Evolutionary conservation across 2,888 invertebrate species (phyloP).

Genomic region (Melolontha melolontha): DNA sequence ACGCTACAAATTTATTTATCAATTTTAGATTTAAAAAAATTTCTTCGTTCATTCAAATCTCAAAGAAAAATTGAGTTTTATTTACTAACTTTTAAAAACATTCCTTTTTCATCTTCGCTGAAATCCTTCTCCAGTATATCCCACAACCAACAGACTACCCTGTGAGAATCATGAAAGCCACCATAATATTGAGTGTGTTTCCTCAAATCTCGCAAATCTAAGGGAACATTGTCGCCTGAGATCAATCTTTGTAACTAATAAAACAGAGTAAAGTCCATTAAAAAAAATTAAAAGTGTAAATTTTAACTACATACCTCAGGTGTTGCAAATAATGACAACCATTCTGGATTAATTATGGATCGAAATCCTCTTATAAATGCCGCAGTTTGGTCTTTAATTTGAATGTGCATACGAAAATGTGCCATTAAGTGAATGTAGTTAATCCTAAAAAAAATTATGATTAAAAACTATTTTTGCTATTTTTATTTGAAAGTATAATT

Average conservation of each 20-base stretch:
- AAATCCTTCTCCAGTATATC: conserved; percentile 97
- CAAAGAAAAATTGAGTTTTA: background rate
- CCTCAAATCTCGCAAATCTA: conserved; percentile 88
- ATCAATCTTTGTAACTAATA: conserved; percentile 89
- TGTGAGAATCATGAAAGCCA: conserved; percentile 97
- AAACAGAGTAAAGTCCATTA: conserved; percentile 39
- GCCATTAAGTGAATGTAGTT: conserved; percentile 99
- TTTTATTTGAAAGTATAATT: background rate
- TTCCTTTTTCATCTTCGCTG: conserved; percentile 87
- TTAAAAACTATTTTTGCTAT: background rate
- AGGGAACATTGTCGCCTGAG: conserved; percentile 94
- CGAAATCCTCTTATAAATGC: conserved; percentile 97
- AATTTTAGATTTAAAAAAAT: too few relatives aligned
- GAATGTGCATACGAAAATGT: conserved; percentile 97
- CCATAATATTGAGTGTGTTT: conserved; percentile 98
- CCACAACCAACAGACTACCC: conserved; percentile 99
- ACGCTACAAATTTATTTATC: too few relatives aligned
- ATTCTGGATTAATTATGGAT: conserved; percentile 94
- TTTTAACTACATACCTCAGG: conserved; percentile 77
- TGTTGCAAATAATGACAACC: conserved; percentile 94
- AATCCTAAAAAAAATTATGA: conserved; percentile 74
- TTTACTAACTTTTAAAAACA: conserved; percentile 88
- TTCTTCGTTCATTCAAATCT: too few relatives aligned
- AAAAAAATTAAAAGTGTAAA: conserved; percentile 3
- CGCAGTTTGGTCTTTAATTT: conserved; percentile 96